A percentile compares a stretch with the other conserved stretches of the same genome.
Conservation (phyloP, 2,797 vertebrate species). For the Hemitrygon akajei region DNA sequence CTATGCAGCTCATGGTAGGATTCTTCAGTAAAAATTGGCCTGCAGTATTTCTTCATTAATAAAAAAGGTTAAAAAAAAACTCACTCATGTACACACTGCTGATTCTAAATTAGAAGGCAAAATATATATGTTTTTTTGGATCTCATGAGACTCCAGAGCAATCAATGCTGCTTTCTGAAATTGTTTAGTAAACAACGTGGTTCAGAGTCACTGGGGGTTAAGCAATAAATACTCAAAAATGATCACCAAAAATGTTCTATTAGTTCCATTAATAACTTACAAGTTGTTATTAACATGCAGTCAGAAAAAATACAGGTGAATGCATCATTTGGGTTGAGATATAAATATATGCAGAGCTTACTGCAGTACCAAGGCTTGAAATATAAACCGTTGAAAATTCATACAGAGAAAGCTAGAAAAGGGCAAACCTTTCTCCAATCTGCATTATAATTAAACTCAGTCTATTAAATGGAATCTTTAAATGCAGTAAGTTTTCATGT, state of each 20-base stretch:
- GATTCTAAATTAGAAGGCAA: neutral
- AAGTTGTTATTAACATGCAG: neutral
- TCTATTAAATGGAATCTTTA: neutral
- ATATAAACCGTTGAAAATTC: neutral
- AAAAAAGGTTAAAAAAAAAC: neutral
- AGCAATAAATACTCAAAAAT: no score
- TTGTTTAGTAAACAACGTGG: no score
- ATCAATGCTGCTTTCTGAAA: no score
- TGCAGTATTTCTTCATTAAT: conserved; percentile 75
- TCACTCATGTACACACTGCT: neutral
- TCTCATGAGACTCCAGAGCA: no score
- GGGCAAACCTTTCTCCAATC: neutral
- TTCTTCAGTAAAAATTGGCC: conserved; percentile 86
- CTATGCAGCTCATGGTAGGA: conserved; percentile 84
- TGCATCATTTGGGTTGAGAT: neutral
- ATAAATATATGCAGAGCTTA: neutral
- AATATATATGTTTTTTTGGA: no score
- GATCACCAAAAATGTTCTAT: no score
- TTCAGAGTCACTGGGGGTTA: no score
- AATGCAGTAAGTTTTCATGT: neutral
- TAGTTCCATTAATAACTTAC: neutral
- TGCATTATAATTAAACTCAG: neutral
- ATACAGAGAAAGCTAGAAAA: neutral
- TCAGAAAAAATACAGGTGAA: neutral
- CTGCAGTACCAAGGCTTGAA: neutral